phyloP scores from a whole-genome alignment of 2,888 invertebrate genomes.

The Orthosia incerta region DNA sequence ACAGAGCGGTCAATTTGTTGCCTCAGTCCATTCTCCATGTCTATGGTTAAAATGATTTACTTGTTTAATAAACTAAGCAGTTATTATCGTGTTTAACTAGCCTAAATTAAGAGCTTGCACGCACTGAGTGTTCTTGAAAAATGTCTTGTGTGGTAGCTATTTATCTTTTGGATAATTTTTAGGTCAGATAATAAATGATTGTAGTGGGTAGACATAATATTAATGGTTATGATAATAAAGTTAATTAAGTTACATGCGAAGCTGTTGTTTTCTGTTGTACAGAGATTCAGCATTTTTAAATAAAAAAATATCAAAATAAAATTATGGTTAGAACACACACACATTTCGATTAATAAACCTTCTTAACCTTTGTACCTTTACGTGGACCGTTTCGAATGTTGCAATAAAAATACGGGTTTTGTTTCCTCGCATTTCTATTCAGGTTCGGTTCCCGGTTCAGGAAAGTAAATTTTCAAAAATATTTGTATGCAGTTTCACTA shows the following conservation, averaged over 20 bases:
- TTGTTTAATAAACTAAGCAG: conserved; percentile 52
- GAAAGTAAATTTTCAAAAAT: too few relatives aligned
- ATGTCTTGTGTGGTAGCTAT: conserved; percentile 36
- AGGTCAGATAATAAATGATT: conserved; percentile 18
- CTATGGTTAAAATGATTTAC: conserved; percentile 53
- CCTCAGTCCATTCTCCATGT: conserved; percentile 4
- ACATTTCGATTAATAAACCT: too few relatives aligned
- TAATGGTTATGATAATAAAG: conserved; percentile 24
- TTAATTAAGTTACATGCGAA: neutral
- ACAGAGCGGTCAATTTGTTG: neutral
- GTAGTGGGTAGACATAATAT: conserved; percentile 12
- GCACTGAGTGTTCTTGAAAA: conserved; percentile 37
- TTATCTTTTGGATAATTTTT: conserved; percentile 36
- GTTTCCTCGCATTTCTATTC: too few relatives aligned
- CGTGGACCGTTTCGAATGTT: too few relatives aligned
- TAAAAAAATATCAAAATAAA: too few relatives aligned
- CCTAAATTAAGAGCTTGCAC: conserved; percentile 46
- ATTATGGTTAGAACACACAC: too few relatives aligned
- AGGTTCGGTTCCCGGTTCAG: too few relatives aligned
- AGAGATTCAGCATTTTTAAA: neutral
- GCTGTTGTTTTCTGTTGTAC: neutral
- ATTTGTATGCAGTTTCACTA: too few relatives aligned
- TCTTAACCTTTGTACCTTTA: too few relatives aligned
- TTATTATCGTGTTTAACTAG: conserved; percentile 31
- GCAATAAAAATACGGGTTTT: too few relatives aligned